phyloP scores from a whole-genome alignment of 2,888 invertebrate genomes.

The Lasiommata megera region DNA sequence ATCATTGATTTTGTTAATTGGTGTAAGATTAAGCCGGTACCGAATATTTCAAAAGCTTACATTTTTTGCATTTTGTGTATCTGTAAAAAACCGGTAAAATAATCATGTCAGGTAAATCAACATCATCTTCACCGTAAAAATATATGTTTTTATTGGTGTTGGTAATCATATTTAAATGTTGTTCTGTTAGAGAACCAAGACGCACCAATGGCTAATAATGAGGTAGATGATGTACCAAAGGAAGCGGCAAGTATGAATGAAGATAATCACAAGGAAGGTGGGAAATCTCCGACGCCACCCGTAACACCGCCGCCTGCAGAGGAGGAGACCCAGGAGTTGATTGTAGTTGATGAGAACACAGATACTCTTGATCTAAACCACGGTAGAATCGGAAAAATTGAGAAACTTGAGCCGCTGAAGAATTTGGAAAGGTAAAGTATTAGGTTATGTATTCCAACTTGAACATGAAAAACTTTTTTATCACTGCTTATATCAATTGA shows the following conservation, averaged over 20 bases:
- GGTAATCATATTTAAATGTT: background rate
- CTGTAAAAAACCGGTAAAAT: background rate
- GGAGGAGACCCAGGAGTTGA: constrained; percentile 80
- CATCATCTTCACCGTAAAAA: background rate
- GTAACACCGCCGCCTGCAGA: constrained; percentile 53
- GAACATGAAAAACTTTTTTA: no score
- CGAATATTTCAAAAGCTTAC: background rate
- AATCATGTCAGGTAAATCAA: constrained; percentile 6
- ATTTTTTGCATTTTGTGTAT: background rate
- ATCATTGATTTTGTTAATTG: background rate
- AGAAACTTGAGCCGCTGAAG: constrained; percentile 89
- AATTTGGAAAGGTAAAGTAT: constrained; percentile 83
- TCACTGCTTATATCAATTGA: no score
- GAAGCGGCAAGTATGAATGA: constrained; percentile 36
- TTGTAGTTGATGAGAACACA: constrained; percentile 84
- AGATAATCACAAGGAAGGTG: constrained; percentile 27
- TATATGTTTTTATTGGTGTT: background rate
- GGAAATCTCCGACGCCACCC: constrained; percentile 50
- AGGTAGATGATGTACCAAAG: constrained; percentile 37
- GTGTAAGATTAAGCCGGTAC: background rate
- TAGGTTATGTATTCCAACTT: background rate
- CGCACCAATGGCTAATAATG: constrained; percentile 41
- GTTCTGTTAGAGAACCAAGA: constrained; percentile 48
- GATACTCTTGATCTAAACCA: constrained; percentile 94
- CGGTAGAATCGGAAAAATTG: constrained; percentile 90